Evolutionary conservation across 2,797 vertebrate genomes (phyloP).

Genomic region (Prionace glauca): DNA sequence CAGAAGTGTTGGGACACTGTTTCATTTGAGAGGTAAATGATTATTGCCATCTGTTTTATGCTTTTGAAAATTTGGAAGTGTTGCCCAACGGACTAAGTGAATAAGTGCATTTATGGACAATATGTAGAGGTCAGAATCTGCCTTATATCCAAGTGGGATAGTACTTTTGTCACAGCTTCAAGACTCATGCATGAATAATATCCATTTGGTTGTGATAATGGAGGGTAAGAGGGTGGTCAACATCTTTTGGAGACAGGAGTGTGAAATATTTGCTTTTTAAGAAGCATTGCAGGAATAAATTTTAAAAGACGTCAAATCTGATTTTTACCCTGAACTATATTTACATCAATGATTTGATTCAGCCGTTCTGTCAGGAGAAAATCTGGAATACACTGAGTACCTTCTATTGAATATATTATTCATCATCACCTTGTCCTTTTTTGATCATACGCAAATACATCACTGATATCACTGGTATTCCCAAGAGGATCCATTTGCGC

Average conservation of each 20-base stretch:
- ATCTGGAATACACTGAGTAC: background rate
- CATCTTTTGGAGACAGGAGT: background rate
- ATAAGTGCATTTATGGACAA: background rate
- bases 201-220: background rate
- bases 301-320: background rate
- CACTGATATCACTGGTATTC: background rate
- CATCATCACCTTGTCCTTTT: background rate
- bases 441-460: background rate
- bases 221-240: background rate
- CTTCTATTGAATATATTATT: background rate
- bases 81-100: background rate
- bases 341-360: background rate
- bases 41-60: background rate
- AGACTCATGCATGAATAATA: background rate
- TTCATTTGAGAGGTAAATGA: background rate
- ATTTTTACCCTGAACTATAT: background rate
- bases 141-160: background rate
- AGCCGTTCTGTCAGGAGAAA: background rate
- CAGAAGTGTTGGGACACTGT: too few relatives aligned
- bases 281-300: background rate
- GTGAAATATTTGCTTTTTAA: background rate
- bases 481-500: background rate
- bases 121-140: background rate
- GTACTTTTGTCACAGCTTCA: background rate
- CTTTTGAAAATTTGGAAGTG: background rate